Evolutionary conservation across 2,113 vertebrate genomes (phyloP).

Genomic region (Microcebus murinus): DNA sequence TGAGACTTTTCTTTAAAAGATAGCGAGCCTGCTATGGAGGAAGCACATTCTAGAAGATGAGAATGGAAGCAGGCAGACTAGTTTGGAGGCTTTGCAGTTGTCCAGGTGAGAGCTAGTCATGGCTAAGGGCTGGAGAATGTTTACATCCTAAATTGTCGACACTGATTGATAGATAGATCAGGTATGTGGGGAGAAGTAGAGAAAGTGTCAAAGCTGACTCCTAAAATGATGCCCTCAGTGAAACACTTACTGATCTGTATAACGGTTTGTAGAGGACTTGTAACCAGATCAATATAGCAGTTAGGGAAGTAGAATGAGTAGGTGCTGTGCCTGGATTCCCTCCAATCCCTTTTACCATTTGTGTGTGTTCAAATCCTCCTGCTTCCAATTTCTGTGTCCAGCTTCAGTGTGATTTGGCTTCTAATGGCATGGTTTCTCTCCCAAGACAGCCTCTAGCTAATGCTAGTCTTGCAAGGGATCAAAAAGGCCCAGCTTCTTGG

Average conservation of each 20-base stretch:
- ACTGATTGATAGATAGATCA: too few species aligned
- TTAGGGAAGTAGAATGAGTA: too few species aligned
- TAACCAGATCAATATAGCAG: not conserved
- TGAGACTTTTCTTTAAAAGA: not conserved
- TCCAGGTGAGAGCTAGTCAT: not conserved
- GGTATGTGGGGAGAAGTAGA: too few species aligned
- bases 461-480: too few species aligned
- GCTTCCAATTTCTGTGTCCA: too few species aligned
- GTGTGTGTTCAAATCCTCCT: too few species aligned
- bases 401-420: too few species aligned
- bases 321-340: too few species aligned
- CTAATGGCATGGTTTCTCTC: too few species aligned
- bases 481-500: too few species aligned
- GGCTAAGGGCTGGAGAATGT: not conserved
- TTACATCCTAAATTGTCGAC: not conserved
- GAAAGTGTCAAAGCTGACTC: not conserved
- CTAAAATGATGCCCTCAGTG: not conserved
- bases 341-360: too few species aligned
- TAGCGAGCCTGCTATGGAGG: not conserved
- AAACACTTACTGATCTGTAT: not conserved
- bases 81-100: not conserved
- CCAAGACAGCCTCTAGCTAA: too few species aligned
- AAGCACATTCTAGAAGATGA: not conserved
- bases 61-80: not conserved
- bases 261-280: not conserved